phyloP scores from a whole-genome alignment of 2,888 invertebrate species.

The Eristalis pertinax region DNA sequence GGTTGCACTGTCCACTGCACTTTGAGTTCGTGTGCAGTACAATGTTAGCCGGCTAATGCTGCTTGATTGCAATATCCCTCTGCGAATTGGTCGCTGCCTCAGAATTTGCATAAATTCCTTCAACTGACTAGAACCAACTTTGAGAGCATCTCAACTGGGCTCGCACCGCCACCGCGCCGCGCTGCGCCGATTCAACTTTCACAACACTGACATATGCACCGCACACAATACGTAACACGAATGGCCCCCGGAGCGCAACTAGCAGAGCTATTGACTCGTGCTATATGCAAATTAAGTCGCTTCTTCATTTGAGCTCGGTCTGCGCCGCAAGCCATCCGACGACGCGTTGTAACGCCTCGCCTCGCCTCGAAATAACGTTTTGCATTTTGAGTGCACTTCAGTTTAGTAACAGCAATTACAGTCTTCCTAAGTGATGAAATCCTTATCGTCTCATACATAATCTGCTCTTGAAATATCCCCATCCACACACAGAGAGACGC shows the following conservation, averaged over 20 bases:
- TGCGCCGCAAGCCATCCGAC: background rate
- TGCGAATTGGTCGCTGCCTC: background rate
- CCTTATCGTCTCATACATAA: slow-evolving; percentile 51
- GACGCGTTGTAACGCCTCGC: background rate
- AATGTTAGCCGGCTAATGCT: slow-evolving; percentile 12
- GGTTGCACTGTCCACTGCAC: background rate
- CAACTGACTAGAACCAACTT: background rate
- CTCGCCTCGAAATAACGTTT: slow-evolving; percentile 21
- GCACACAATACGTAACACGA: background rate
- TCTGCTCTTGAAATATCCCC: slow-evolving; percentile 57
- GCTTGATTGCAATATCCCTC: slow-evolving; percentile 35
- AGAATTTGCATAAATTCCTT: slow-evolving; percentile 33
- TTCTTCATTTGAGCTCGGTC: background rate
- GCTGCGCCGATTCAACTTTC: slow-evolving; percentile 3
- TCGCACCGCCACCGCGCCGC: background rate
- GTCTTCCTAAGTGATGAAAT: slow-evolving; percentile 39
- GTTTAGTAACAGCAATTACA: slow-evolving; percentile 61
- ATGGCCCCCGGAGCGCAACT: background rate
- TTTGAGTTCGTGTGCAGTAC: background rate
- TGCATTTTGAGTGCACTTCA: slow-evolving; percentile 42
- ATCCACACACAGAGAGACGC: slow-evolving; percentile 5
- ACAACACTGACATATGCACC: slow-evolving; percentile 10
- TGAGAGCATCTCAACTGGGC: background rate
- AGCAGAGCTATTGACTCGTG: slow-evolving; percentile 23
- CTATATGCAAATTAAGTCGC: slow-evolving; percentile 47